phyloP scores from a whole-genome alignment of 2,888 invertebrate genomes.

The Melitaea athalia region DNA sequence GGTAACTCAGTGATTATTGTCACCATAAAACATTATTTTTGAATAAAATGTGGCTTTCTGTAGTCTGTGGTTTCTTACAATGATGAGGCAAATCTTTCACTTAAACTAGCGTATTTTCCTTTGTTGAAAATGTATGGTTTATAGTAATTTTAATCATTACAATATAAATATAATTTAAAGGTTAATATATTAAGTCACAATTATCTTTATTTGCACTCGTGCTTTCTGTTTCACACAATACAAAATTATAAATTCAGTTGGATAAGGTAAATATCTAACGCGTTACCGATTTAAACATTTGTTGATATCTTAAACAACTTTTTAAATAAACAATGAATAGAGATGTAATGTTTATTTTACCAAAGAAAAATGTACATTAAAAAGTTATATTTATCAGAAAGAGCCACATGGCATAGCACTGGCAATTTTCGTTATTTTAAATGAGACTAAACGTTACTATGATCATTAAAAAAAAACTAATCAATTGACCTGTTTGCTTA shows the following conservation, averaged over 20 bases:
- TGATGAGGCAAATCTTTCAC: not conserved
- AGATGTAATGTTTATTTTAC: not conserved
- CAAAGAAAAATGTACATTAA: not conserved
- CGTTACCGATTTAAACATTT: not conserved
- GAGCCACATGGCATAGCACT: not conserved
- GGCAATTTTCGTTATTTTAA: not conserved
- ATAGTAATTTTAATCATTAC: too few species aligned
- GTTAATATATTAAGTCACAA: too few species aligned
- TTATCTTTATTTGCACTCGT: too few species aligned
- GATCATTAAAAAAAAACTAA: not conserved
- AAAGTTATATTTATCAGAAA: not conserved
- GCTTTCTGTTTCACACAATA: too few species aligned
- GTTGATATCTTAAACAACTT: not conserved
- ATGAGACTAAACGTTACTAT: not conserved
- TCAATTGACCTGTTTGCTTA: conserved; percentile 5
- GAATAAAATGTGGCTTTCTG: not conserved
- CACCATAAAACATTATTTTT: not conserved
- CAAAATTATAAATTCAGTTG: too few species aligned
- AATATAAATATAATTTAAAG: too few species aligned
- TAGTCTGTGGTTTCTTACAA: not conserved
- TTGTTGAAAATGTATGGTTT: too few species aligned
- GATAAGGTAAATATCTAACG: too few species aligned
- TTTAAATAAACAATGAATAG: not conserved
- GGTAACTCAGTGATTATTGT: not conserved
- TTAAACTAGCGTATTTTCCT: too few species aligned